Percentiles rank a stretch among this genome's conserved stretches.
Conservation (phyloP, 2,113 vertebrate genomes). For the Hydrochoerus hydrochaeris region DNA sequence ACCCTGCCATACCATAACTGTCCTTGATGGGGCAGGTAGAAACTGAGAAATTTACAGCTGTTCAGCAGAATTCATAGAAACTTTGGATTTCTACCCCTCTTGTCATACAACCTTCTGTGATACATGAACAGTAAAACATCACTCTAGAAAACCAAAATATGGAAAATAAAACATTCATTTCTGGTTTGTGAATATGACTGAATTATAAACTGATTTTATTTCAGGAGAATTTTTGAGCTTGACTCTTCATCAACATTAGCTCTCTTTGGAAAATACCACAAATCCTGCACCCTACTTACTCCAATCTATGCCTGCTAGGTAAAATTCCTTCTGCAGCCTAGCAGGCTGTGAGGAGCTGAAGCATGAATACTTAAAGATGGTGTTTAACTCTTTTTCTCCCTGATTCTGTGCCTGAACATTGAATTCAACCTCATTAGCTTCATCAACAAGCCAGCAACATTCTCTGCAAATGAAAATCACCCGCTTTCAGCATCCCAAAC, state of each 20-base stretch:
- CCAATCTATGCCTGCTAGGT: too few relatives aligned
- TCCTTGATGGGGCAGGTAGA: not conserved
- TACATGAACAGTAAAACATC: not conserved
- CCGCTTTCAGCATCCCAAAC: not conserved
- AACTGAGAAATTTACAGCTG: not conserved
- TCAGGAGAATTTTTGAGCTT: not conserved
- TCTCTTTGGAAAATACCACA: not conserved
- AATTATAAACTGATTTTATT: not conserved
- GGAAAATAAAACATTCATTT: not conserved
- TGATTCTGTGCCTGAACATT: fast-evolving
- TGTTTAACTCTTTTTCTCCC: fast-evolving
- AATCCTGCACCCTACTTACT: not conserved
- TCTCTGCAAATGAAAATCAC: not conserved
- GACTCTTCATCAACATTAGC: not conserved
- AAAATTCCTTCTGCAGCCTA: not conserved
- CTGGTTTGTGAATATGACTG: not conserved
- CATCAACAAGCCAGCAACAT: fast-evolving
- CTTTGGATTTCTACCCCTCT: not conserved
- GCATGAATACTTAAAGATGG: fast-evolving
- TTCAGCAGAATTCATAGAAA: not conserved
- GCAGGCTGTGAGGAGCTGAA: fast-evolving
- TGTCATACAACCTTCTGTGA: not conserved
- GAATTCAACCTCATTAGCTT: not conserved
- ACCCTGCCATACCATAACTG: fast-evolving
- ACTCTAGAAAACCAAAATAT: not conserved